Evolutionary conservation across 1,140 invertebrate genomes (phyloP), one percentile per base, ranked within the genome.

Genomic region (Matsumurasca onukii): DNA sequence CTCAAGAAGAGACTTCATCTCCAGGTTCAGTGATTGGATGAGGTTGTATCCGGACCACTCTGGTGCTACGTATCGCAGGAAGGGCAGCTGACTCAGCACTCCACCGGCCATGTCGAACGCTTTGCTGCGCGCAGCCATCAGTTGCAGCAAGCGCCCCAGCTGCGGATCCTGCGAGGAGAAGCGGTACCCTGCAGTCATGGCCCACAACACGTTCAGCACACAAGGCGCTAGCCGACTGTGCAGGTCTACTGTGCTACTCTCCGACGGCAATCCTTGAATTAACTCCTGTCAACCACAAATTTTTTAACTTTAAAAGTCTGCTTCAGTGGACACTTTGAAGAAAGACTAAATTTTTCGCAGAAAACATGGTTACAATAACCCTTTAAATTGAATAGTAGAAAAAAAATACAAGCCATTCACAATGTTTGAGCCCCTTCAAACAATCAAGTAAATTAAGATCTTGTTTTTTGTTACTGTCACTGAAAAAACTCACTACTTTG

Each of bases 131-230:
- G 82, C 80, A 65, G 83, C 80, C 76, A 94, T 80, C 20, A 91
- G 76, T 13, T 85, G 77, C 1, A 91, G 76, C 25, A 93, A 78
- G 13, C 79, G 78, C n/a, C 81, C 76, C 55, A 91, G 76, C 48
- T 84, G 77, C 24, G 59, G 51, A 0, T 70, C 3, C 3, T 71
- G 72, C 3, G 77, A 77, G 2, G 75, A 72, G 15, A 84, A 82
- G 52, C 81, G 75, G 66, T 85, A 81, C 64, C 92, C 93, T 5
- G 89, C 86, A 0, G 86, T 82, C 34, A 91, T 80, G 29, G 82
- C 85, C 91, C 91, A 93, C 1, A 93, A 74, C 0, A 91, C 86
- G 75, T 92, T 93, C 69, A 93, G 81, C 0, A 91, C 86, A 17
- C 85, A 83, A 22, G 84, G 80, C 0, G 85, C 82, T 24, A 77